A percentile compares a stretch with the other conserved stretches of the same genome.
Conservation (phyloP, 2,888 invertebrate genomes). For the Caenorhabditis uteleia region DNA sequence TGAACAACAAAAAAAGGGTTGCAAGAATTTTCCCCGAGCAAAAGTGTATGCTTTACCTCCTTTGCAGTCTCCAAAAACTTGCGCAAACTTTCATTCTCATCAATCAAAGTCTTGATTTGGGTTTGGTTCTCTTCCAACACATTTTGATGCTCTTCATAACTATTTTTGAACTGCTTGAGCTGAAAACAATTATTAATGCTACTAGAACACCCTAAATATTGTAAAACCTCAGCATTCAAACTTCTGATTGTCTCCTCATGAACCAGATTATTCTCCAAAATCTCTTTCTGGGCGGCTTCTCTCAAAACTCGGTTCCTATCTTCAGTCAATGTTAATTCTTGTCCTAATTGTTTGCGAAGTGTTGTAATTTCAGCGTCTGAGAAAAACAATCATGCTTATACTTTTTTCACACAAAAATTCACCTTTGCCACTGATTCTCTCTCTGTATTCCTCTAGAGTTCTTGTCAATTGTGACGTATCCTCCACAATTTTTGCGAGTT, state of each 20-base stretch:
- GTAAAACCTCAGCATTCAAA: conserved; percentile 33
- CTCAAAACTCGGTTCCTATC: conserved; percentile 43
- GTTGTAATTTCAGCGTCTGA: conserved; percentile 49
- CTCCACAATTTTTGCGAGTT: conserved; percentile 45
- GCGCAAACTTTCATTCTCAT: conserved; percentile 55
- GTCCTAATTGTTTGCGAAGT: conserved; percentile 44
- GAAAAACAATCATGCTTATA: conserved; percentile 1
- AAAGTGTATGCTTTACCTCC: neutral
- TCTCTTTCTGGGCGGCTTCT: conserved; percentile 41
- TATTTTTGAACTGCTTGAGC: conserved; percentile 41
- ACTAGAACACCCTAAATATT: too few relatives aligned
- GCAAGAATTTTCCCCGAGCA: neutral
- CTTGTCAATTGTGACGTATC: conserved; percentile 44
- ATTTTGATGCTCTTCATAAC: conserved; percentile 31
- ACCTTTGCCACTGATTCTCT: conserved; percentile 45
- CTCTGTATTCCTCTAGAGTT: conserved; percentile 43
- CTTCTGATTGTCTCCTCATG: conserved; percentile 34
- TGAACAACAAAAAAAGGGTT: too few relatives aligned
- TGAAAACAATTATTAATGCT: too few relatives aligned
- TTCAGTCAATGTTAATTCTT: conserved; percentile 48
- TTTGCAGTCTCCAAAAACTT: conserved; percentile 46
- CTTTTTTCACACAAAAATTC: conserved; percentile 12
- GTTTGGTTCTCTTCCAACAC: conserved; percentile 14
- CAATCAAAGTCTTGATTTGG: conserved; percentile 63
- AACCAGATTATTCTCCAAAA: conserved; percentile 42